These are phyloP conservation scores for Poecile atricapillus DNA, from an alignment of 2,113 vertebrate species.

Conservation along the genomic window DNA sequence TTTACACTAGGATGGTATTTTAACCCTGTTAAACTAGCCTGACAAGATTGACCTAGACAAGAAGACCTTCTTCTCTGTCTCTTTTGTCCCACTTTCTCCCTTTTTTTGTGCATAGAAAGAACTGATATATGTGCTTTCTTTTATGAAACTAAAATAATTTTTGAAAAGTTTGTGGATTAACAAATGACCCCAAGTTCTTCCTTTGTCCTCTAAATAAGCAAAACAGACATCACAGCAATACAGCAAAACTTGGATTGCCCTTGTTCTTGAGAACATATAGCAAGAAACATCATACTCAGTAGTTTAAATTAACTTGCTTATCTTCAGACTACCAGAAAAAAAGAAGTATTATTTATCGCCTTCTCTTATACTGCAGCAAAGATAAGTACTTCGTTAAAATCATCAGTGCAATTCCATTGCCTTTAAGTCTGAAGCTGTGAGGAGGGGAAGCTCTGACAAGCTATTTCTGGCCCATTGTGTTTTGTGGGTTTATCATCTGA, in stretches of 20 bases:
- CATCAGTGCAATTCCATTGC: not conserved
- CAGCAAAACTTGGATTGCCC: not conserved
- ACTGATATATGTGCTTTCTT: not conserved
- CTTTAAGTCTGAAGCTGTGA: not conserved
- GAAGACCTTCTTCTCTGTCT: not conserved
- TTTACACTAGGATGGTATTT: not conserved
- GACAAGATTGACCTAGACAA: not conserved
- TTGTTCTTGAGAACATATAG: not conserved
- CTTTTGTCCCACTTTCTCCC: not conserved
- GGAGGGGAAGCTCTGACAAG: not conserved
- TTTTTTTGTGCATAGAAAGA: not conserved
- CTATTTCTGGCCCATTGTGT: not conserved
- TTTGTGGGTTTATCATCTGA: not conserved
- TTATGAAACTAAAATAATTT: not conserved
- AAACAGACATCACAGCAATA: not conserved
- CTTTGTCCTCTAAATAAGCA: not conserved
- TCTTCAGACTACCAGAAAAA: not conserved
- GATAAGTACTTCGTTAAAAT: not conserved
- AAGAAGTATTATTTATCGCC: not conserved
- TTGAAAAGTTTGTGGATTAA: not conserved
- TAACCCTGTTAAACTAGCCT: not conserved
- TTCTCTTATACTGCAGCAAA: not conserved
- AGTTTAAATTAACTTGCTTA: slow-evolving; percentile 22
- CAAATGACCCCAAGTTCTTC: not conserved
- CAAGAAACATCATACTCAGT: not conserved